Percentiles rank a stretch among this genome's conserved stretches.
Evolutionary conservation across 2,113 vertebrate genomes (phyloP).

Genomic region (Odontophorus gujanensis): DNA sequence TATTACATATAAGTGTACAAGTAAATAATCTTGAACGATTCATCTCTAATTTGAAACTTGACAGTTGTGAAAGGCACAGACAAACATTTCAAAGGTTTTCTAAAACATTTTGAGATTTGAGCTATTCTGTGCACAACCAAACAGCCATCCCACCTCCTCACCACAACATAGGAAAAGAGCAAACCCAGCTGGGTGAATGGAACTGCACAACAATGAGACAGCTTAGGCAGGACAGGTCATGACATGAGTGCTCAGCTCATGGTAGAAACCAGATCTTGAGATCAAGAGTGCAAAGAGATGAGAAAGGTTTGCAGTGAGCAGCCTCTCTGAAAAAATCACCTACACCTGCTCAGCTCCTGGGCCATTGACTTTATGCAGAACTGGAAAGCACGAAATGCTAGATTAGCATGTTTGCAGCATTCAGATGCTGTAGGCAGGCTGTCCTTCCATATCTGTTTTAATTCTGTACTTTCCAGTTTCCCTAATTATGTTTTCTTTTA

Average conservation of each 20-base stretch:
- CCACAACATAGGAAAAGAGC: neutral
- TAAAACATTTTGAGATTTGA: neutral
- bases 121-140: rapidly evolving
- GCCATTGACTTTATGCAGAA: neutral
- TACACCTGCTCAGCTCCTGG: neutral
- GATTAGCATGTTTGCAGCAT: neutral
- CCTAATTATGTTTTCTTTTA: neutral
- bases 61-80: neutral
- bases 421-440: neutral
- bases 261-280: neutral
- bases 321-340: neutral
- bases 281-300: neutral
- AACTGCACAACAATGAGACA: neutral
- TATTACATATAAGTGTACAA: neutral
- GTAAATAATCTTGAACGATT: neutral
- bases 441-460: neutral
- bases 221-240: neutral
- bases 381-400: neutral
- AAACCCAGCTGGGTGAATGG: neutral
- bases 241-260: rapidly evolving
- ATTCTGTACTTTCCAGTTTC: neutral
- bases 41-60: neutral
- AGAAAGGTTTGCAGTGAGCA: neutral
- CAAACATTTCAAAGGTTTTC: neutral
- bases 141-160: neutral